A percentile compares a stretch with the other conserved stretches of the same genome.
Evolutionary conservation across 2,888 invertebrate genomes (phyloP).

Genomic region (Dryobota labecula): DNA sequence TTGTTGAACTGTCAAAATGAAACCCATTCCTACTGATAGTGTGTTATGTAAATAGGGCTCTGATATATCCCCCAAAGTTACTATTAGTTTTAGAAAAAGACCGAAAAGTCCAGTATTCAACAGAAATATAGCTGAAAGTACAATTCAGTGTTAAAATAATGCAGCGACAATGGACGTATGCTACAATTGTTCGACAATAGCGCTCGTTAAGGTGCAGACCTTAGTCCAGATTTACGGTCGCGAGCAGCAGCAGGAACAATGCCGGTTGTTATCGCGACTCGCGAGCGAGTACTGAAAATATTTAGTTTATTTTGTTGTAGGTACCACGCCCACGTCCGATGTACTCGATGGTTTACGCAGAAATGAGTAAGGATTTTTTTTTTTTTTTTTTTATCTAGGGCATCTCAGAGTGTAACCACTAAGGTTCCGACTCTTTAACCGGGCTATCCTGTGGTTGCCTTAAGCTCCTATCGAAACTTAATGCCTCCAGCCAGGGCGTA

Average conservation of each 20-base stretch:
- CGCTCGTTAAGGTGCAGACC: slow-evolving; percentile 78
- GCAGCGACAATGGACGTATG: slow-evolving; percentile 60
- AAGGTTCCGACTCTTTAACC: too few species aligned
- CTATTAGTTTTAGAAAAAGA: background rate
- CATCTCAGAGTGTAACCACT: too few species aligned
- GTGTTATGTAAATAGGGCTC: too few species aligned
- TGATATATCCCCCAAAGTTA: background rate
- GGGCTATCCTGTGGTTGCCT: too few species aligned
- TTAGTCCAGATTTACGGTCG: slow-evolving; percentile 79
- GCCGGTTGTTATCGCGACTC: slow-evolving; percentile 76
- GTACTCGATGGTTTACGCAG: slow-evolving; percentile 23
- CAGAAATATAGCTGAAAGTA: background rate
- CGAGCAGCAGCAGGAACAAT: slow-evolving; percentile 74
- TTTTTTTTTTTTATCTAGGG: too few species aligned
- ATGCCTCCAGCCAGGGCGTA: too few species aligned
- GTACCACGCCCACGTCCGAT: slow-evolving; percentile 49
- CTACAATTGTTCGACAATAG: slow-evolving; percentile 71
- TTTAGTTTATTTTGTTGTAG: slow-evolving; percentile 52
- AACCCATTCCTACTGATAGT: too few species aligned
- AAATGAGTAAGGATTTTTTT: too few species aligned
- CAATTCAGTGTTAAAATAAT: slow-evolving; percentile 18
- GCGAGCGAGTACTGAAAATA: slow-evolving; percentile 48
- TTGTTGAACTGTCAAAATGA: too few species aligned
- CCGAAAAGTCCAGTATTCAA: background rate
- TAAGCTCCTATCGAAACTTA: too few species aligned